phyloP scores from a whole-genome alignment of 2,113 vertebrate genomes.

The Variabilichromis moorii region DNA sequence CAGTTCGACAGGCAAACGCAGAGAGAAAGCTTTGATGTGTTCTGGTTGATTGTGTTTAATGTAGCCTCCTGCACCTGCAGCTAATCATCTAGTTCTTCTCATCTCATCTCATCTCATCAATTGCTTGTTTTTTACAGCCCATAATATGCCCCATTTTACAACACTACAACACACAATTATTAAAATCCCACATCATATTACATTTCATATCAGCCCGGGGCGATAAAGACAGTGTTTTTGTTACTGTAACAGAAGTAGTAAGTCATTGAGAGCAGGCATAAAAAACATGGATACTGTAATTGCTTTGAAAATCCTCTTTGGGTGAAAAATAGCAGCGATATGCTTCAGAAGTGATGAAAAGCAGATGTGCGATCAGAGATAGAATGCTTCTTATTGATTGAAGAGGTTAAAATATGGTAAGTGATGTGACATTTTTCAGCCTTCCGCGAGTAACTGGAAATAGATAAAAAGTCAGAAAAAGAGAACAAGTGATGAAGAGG shows the following conservation, averaged over 20 bases:
- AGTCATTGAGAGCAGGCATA: background rate
- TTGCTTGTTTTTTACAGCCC: background rate
- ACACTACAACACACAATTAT: background rate
- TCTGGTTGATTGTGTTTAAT: background rate
- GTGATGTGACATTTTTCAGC: background rate
- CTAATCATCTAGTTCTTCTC: constrained; percentile 6
- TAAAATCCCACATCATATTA: background rate
- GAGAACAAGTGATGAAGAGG: background rate
- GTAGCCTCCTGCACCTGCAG: background rate
- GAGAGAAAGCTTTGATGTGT: background rate
- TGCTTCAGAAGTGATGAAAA: background rate
- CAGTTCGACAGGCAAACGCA: background rate
- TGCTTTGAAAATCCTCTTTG: background rate
- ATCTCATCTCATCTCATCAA: background rate
- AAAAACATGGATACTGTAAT: background rate
- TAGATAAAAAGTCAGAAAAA: background rate
- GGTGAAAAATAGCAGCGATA: background rate
- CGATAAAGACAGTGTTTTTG: background rate
- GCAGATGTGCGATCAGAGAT: background rate
- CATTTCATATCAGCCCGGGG: background rate
- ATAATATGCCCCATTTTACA: background rate
- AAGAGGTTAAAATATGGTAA: background rate
- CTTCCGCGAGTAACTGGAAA: background rate
- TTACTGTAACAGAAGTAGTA: background rate
- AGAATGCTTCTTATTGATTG: background rate